A percentile compares a stretch with the other conserved stretches of the same genome.
Evolutionary conservation across 2,888 invertebrate species (phyloP).

Genomic region (Erannis defoliaria): DNA sequence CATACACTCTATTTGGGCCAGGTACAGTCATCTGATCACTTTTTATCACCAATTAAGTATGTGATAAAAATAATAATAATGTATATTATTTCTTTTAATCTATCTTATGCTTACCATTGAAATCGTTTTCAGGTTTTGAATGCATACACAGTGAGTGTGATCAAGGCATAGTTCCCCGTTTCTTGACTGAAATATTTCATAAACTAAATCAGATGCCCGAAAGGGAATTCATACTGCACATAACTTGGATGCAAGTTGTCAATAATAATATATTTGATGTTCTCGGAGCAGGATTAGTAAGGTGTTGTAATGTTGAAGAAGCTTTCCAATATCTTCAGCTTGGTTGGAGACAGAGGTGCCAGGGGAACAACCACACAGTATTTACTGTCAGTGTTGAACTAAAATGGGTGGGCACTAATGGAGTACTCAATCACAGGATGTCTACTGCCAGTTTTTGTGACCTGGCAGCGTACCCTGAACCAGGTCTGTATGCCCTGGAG

Average conservation of each 20-base stretch:
- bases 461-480: slow-evolving; percentile 87
- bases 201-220: slow-evolving; percentile 88
- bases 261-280: slow-evolving; percentile 88
- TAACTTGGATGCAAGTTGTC: slow-evolving; percentile 91
- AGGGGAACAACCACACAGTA: slow-evolving; percentile 88
- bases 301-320: slow-evolving; percentile 89
- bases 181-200: slow-evolving; percentile 90
- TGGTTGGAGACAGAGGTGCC: slow-evolving; percentile 87
- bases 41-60: slow-evolving; percentile 1
- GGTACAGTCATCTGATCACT: slow-evolving; percentile 71
- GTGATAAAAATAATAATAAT: too few species aligned
- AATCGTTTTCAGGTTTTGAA: slow-evolving; percentile 74
- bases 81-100: too few species aligned
- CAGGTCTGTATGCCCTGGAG: slow-evolving; percentile 89
- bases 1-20: slow-evolving; percentile 90
- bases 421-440: slow-evolving; percentile 89
- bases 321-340: slow-evolving; percentile 90
- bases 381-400: slow-evolving; percentile 92
- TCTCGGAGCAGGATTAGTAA: slow-evolving; percentile 83
- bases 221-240: slow-evolving; percentile 88
- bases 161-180: slow-evolving; percentile 90
- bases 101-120: background rate
- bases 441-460: slow-evolving; percentile 92
- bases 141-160: slow-evolving; percentile 89
- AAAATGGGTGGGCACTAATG: slow-evolving; percentile 90